These are phyloP conservation scores for Lepidurus couesii DNA, from an alignment of 1,140 invertebrate species.

Conservation along the genomic window DNA sequence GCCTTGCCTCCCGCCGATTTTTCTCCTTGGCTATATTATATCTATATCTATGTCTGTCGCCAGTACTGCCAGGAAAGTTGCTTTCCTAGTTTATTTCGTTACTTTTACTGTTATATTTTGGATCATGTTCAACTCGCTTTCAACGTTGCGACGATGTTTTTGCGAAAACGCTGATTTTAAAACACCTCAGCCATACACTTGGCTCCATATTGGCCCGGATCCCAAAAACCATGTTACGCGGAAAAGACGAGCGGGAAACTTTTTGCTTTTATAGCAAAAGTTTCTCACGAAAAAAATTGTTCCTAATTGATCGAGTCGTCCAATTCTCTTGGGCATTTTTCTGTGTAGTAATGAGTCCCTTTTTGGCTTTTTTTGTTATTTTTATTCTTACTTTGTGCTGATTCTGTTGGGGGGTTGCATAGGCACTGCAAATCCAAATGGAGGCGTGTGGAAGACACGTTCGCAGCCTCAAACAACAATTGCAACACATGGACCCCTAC, in stretches of 20 bases:
- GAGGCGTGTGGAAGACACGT: slow-evolving; percentile 59
- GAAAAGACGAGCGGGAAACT: not conserved
- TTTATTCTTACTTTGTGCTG: slow-evolving; percentile 35
- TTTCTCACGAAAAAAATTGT: not conserved
- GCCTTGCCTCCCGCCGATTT: not conserved
- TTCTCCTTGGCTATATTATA: slow-evolving; percentile 15
- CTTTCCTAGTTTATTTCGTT: slow-evolving; percentile 4
- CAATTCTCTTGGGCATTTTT: not conserved
- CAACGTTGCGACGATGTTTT: not conserved
- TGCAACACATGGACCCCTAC: slow-evolving; percentile 67
- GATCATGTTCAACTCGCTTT: not conserved
- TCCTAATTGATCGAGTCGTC: not conserved
- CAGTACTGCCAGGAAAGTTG: slow-evolving; percentile 16
- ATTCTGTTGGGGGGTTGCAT: slow-evolving; percentile 49
- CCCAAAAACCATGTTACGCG: not conserved
- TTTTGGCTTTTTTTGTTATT: not conserved
- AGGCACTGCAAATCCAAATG: slow-evolving; percentile 61
- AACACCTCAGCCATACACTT: not conserved
- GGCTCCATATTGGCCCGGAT: not conserved
- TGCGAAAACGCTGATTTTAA: not conserved
- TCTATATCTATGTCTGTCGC: not conserved
- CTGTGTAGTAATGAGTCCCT: not conserved
- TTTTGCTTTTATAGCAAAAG: not conserved
- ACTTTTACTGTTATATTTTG: not conserved
- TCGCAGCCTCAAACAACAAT: slow-evolving; percentile 59